These are phyloP conservation scores for Leptocoma aspasia DNA, from an alignment of 2,113 vertebrate genomes.

Conservation along the genomic window DNA sequence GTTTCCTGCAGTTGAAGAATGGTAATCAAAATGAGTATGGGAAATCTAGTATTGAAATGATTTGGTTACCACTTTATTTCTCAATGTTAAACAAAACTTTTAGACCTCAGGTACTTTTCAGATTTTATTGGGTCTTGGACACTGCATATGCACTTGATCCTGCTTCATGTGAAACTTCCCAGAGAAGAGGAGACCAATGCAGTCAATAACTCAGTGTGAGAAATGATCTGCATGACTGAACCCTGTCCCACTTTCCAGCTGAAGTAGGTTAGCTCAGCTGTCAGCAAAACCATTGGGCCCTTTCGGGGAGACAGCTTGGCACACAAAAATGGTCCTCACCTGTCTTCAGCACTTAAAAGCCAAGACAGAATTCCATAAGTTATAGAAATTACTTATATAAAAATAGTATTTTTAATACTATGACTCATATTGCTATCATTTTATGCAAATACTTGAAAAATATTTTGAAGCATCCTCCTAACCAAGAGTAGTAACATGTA, in stretches of 20 bases:
- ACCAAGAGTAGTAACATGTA: fast-evolving
- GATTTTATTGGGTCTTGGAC: background rate
- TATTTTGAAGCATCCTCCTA: background rate
- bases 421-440: background rate
- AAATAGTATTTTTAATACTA: background rate
- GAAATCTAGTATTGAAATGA: background rate
- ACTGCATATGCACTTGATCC: background rate
- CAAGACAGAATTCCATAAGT: background rate
- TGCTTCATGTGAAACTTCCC: background rate
- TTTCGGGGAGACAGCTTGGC: background rate
- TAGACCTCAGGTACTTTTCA: background rate
- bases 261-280: background rate
- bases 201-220: background rate
- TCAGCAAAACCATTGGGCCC: background rate
- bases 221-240: slow-evolving; percentile 13
- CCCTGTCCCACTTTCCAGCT: background rate
- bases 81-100: background rate
- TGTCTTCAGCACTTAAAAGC: background rate
- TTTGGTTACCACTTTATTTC: background rate
- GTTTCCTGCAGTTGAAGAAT: background rate
- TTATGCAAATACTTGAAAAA: background rate
- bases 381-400: background rate
- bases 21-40: background rate
- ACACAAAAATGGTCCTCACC: background rate
- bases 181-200: background rate